Evolutionary conservation across 2,888 invertebrate genomes (phyloP).

Genomic region (Hydriomena furcata): DNA sequence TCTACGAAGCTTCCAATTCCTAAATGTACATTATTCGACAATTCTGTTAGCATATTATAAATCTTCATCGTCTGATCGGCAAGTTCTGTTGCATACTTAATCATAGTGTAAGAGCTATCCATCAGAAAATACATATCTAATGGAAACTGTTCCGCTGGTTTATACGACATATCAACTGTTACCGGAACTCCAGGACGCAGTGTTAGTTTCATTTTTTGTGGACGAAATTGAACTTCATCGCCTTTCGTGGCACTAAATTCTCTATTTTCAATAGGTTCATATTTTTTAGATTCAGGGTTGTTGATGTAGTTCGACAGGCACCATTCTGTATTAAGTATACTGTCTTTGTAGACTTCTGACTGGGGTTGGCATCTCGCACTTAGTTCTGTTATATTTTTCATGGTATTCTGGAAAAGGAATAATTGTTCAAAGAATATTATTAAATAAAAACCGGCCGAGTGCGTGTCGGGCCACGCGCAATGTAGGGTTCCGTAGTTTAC

Average conservation of each 20-base stretch:
- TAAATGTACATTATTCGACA: slow-evolving; percentile 86
- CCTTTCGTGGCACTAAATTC: slow-evolving; percentile 30
- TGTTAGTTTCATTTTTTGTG: slow-evolving; percentile 77
- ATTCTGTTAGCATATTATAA: slow-evolving; percentile 70
- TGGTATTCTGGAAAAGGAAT: slow-evolving; percentile 37
- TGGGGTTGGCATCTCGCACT: slow-evolving; percentile 45
- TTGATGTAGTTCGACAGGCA: slow-evolving; percentile 38
- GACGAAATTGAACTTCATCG: slow-evolving; percentile 74
- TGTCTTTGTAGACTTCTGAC: slow-evolving; percentile 7
- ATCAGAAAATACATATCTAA: slow-evolving; percentile 93
- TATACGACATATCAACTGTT: slow-evolving; percentile 73
- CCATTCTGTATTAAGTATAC: slow-evolving; percentile 39
- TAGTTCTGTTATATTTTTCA: slow-evolving; percentile 9
- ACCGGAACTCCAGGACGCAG: slow-evolving; percentile 73
- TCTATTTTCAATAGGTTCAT: slow-evolving; percentile 8
- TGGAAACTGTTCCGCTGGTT: slow-evolving; percentile 89
- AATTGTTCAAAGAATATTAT: too few relatives aligned
- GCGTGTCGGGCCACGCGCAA: too few relatives aligned
- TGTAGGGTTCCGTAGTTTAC: too few relatives aligned
- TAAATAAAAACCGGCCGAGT: too few relatives aligned
- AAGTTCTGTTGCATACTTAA: slow-evolving; percentile 77
- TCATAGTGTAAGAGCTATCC: slow-evolving; percentile 91
- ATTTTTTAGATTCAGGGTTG: slow-evolving; percentile 33
- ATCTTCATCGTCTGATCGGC: slow-evolving; percentile 75
- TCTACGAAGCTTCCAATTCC: slow-evolving; percentile 89